Base-by-base conservation (phyloP, 2,888 invertebrate species). In the Piscicola geometra region DNA sequence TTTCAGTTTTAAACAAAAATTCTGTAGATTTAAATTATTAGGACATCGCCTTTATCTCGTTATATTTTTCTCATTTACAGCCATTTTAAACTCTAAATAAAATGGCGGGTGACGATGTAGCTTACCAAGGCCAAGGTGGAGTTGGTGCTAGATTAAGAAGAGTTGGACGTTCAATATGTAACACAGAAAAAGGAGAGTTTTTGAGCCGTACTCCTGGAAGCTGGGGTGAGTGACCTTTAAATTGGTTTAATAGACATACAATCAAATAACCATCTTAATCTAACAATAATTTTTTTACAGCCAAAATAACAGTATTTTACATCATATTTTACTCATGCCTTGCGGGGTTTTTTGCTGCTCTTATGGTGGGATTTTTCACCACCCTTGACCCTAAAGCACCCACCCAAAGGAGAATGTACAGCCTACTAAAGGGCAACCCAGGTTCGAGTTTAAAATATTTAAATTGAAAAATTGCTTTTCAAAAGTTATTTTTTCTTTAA, bases 281-380 rank as follows among this genome's bases (percentile, higher is more conserved):
- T 35, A 0, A 1, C 28, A 56, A 71, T 30, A 30, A 41, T 70
- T 41, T 33, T 71, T 33, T 77, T 77, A 32, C 82, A 84, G 84
- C 91, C 81, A 94, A 96, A 89, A 96, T 98, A 87, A 89, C 93
- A 81, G 87, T 96, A 81, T 99, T 98, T 89, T 99, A 98, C 88
- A 87, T 95, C 82, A 90, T 97, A 86, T 98, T 97, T 89, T 99
- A 97, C 88, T 89, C 92, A 80, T 90, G 90, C 82, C 89, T 98
- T 86, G 90, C 92, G 83, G 94, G 92, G 76, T 97, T 97, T 90
- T 98, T 97, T 88, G 91, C 93, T 80, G 93, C 93, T 79, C 90
- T 96, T 90, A 88, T 97, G 87, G 91, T 93, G 81, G 91, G 96
- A 83, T 98, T 99, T 89, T 83, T 83, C 78, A 79, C 82, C 74